phyloP scores from a whole-genome alignment of 2,797 vertebrate species.

The Pangasius djambal region DNA sequence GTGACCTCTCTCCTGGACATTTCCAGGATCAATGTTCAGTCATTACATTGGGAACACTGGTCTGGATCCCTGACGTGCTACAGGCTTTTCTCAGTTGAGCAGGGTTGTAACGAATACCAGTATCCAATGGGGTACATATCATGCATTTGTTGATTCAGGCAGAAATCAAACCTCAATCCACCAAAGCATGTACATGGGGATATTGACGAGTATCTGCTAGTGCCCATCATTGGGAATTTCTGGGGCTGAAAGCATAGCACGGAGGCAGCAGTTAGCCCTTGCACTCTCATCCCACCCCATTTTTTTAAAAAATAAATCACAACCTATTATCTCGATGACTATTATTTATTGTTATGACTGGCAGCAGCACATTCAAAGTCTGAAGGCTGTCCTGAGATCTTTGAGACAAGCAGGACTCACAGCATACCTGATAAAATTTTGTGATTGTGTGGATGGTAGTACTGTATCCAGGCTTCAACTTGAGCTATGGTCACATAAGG shows the following conservation, averaged over 20 bases:
- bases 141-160: too few relatives aligned
- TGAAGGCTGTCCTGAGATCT: not conserved
- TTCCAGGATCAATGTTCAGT: not conserved
- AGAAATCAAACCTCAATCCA: too few relatives aligned
- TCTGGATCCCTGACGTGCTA: too few relatives aligned
- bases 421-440: not conserved
- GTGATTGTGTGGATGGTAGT: not conserved
- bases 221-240: not conserved
- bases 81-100: too few relatives aligned
- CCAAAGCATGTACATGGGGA: not conserved
- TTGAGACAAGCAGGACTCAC: not conserved
- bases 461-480: not conserved
- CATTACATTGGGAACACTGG: not conserved
- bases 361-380: not conserved
- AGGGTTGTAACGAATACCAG: too few relatives aligned
- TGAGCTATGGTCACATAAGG: not conserved
- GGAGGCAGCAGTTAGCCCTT: not conserved
- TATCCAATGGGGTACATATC: too few relatives aligned
- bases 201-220: not conserved
- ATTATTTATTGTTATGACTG: too few relatives aligned
- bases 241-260: not conserved
- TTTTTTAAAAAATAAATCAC: too few relatives aligned
- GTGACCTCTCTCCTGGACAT: too few relatives aligned
- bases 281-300: too few relatives aligned
- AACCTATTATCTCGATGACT: too few relatives aligned